Conservation (phyloP, 2,888 invertebrate species). For the Deilephila elpenor region DNA sequence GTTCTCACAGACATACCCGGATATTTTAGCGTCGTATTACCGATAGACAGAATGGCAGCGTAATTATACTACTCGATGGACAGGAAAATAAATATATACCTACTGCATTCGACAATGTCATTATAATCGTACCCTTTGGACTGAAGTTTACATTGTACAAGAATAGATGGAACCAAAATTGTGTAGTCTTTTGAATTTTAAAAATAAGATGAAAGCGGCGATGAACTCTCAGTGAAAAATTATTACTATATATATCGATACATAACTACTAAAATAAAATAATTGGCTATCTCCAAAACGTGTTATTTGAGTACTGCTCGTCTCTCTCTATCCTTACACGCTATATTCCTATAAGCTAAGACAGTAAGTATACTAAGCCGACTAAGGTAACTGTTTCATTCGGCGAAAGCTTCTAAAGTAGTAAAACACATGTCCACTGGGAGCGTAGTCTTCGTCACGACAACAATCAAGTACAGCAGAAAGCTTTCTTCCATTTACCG, state of each 20-base stretch:
- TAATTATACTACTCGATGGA: neutral
- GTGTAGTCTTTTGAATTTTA: no score
- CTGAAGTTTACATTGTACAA: no score
- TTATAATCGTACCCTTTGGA: no score
- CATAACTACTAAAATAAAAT: no score
- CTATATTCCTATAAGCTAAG: neutral
- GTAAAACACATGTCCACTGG: slow-evolving; percentile 43
- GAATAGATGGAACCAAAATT: no score
- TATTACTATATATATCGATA: no score
- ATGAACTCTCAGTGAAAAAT: no score
- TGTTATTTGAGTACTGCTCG: neutral
- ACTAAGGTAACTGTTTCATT: slow-evolving; percentile 35
- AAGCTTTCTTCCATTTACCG: slow-evolving; percentile 40
- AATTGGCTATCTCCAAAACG: neutral
- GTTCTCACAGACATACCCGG: neutral
- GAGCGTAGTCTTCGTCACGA: slow-evolving; percentile 42
- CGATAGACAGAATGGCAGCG: neutral
- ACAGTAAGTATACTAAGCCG: neutral
- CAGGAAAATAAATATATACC: neutral
- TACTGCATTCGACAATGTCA: no score
- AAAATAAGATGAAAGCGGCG: no score
- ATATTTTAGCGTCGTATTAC: neutral
- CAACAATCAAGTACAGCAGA: slow-evolving; percentile 32
- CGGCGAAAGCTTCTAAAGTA: slow-evolving; percentile 48
- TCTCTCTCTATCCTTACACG: neutral